Base-by-base conservation (phyloP, 2,888 invertebrate genomes). In the Pseudococcus jackbeardsleyi region DNA sequence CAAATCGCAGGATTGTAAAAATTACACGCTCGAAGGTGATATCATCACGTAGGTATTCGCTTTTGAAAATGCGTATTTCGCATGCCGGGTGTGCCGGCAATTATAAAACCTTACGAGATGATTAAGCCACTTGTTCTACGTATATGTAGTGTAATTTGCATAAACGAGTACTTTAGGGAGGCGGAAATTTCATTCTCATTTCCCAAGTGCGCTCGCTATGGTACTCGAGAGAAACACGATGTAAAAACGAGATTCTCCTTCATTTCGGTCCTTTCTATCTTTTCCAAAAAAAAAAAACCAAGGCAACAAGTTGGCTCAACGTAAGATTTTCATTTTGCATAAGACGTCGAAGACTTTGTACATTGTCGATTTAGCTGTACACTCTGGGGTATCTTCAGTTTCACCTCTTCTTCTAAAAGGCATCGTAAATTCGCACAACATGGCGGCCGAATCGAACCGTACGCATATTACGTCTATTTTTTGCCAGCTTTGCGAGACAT, bases 41-140 rank as follows among this genome's bases (percentile, higher is more conserved):
- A 22, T 72, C 68, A 33, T 72, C 68, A 72, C 68, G 68, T 64
- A 64, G 15, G n/a, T 22, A 22, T 15, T 72, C 68, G 68, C 33
- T 72, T 4, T 1, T 12, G 26, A 33, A 19, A 59, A 59, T 59
- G 33, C 33, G 33, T 15, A 3, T 33, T 72, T 26, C 15, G 33
- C 12, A 72, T 72, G 26, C 68, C 26, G 33, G 12, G 68, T 72
- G 33, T 72, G 26, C 33, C 15, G 12, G 68, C 33, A 72, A 72
- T 72, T 72, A 72, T 72, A 72, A 72, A 72, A 72, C 68, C 68
- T 72, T 72, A 72, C 68, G 68, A 72, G 26, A 72, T 72, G 68
- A 72, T 72, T 72, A 72, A 72, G 68, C 26, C 68, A 72, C 68
- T 72, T 12, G 68, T 72, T 72, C 33, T 7, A n/a, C 68, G 68